phyloP scores from a whole-genome alignment of 2,113 vertebrate genomes.

The Carollia perspicillata region DNA sequence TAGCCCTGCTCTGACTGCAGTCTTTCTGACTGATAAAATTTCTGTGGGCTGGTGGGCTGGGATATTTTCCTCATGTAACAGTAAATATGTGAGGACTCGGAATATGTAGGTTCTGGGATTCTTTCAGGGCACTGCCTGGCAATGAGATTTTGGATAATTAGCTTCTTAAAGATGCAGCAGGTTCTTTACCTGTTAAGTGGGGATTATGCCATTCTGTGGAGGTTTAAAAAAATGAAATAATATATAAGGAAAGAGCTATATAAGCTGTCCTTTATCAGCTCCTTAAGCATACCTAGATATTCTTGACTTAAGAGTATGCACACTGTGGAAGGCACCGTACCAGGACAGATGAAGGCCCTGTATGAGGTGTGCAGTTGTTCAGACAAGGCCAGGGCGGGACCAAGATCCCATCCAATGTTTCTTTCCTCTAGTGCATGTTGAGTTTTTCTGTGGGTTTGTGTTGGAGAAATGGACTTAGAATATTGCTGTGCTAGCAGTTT shows the following conservation, averaged over 20 bases:
- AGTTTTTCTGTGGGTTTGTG: not conserved
- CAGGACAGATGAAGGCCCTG: not conserved
- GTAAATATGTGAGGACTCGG: not conserved
- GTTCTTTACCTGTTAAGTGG: not conserved
- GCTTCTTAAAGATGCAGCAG: not conserved
- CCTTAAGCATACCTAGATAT: not conserved
- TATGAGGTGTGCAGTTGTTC: rapidly evolving
- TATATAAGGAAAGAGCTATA: not conserved
- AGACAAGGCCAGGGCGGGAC: not conserved
- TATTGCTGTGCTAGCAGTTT: constrained; percentile 41
- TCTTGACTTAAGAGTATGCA: not conserved
- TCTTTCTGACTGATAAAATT: not conserved
- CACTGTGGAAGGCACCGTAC: not conserved
- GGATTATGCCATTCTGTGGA: not conserved
- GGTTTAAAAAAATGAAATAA: not conserved
- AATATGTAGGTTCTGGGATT: not conserved
- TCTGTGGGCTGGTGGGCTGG: not conserved
- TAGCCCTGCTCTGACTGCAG: not conserved
- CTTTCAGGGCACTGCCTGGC: not conserved
- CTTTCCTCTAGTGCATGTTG: not conserved
- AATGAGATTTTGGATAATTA: not conserved
- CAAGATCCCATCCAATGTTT: not conserved
- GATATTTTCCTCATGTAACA: not conserved
- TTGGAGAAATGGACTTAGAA: not conserved
- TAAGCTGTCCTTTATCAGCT: not conserved